These are phyloP conservation scores for Indri indri DNA, from an alignment of 2,113 vertebrate species.

Conservation along the genomic window DNA sequence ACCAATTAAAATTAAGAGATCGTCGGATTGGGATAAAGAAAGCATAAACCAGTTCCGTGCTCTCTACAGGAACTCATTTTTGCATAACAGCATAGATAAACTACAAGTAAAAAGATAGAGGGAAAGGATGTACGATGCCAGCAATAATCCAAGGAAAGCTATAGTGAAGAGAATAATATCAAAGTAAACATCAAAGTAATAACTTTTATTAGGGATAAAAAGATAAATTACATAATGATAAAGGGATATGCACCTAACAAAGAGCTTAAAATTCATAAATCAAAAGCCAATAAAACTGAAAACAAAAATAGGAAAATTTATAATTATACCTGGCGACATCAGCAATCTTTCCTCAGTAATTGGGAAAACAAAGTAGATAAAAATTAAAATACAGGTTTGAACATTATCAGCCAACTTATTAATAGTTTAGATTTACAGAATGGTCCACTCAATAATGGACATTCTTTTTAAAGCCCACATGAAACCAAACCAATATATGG, in stretches of 20 bases:
- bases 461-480: background rate
- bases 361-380: background rate
- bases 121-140: background rate
- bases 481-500: background rate
- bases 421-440: background rate
- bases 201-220: background rate
- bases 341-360: background rate
- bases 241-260: background rate
- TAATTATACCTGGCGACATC: background rate
- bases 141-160: background rate
- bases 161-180: background rate
- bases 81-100: background rate
- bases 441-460: background rate
- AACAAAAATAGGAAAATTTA: background rate
- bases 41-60: background rate
- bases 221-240: background rate
- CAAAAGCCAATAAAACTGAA: background rate
- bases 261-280: background rate
- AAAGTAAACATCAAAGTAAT: background rate
- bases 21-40: background rate
- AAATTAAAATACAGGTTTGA: conserved; percentile 17
- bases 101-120: background rate
- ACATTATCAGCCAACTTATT: background rate
- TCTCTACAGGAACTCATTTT: background rate
- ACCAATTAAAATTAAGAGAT: background rate